Percentiles rank a stretch among this genome's conserved stretches.
Evolutionary conservation across 2,797 vertebrate species (phyloP).

Genomic region (Coreius guichenoti): DNA sequence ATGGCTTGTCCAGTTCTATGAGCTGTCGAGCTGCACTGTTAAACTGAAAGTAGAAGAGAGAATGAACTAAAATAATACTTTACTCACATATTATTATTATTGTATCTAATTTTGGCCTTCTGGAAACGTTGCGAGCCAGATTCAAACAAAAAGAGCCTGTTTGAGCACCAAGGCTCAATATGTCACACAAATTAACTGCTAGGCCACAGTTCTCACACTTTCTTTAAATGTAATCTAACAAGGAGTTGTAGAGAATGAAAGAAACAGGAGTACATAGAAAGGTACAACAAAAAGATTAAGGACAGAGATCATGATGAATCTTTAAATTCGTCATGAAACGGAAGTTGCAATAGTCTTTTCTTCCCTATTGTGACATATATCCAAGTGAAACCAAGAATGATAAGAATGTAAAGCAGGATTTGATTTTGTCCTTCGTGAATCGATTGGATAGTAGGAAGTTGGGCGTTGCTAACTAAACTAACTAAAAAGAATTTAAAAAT

Average conservation of each 20-base stretch:
- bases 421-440: neutral
- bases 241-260: neutral
- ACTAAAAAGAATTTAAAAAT: too few species aligned
- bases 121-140: neutral
- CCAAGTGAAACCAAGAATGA: neutral
- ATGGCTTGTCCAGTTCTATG: slow-evolving; percentile 95
- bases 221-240: neutral
- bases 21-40: slow-evolving; percentile 94
- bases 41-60: slow-evolving; percentile 77
- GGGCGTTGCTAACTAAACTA: too few species aligned
- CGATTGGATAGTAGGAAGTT: too few species aligned
- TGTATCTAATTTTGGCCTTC: neutral
- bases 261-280: slow-evolving; percentile 10
- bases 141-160: neutral
- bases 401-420: neutral
- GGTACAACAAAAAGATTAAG: slow-evolving; percentile 37
- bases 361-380: neutral
- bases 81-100: neutral
- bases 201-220: neutral
- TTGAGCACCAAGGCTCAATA: neutral
- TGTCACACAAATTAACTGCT: neutral
- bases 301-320: neutral
- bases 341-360: neutral
- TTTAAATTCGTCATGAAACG: neutral
- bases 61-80: neutral